Percentiles rank a stretch among this genome's conserved stretches.
Conservation (phyloP, 2,113 vertebrate genomes). For the Leptocoma aspasia region DNA sequence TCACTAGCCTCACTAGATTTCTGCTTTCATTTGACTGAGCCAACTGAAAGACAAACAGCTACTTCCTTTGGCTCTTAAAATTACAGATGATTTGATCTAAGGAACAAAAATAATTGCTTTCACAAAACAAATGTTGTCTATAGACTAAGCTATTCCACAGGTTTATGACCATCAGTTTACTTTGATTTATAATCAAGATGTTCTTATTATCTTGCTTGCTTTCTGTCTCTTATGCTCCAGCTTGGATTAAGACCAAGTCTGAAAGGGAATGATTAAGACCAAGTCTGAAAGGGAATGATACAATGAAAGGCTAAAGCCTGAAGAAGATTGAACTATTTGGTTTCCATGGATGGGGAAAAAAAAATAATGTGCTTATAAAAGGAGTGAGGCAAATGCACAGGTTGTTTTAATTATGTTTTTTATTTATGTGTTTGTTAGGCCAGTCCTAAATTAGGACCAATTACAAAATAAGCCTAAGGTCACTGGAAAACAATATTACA, state of each 20-base stretch:
- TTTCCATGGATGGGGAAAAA: not conserved
- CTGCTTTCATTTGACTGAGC: constrained; percentile 21
- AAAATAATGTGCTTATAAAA: not conserved
- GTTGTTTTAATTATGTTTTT: not conserved
- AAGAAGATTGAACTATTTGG: not conserved
- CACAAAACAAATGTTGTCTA: constrained; percentile 17
- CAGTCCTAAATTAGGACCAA: not conserved
- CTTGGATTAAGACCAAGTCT: constrained; percentile 6
- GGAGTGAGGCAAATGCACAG: not conserved
- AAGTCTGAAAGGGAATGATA: not conserved
- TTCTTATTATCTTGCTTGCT: constrained; percentile 29
- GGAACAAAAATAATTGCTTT: constrained; percentile 62
- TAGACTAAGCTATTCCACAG: not conserved
- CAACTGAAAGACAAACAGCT: constrained; percentile 12
- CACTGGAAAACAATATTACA: not conserved
- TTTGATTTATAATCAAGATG: constrained; percentile 58
- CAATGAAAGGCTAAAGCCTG: not conserved
- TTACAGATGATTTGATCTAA: constrained; percentile 39
- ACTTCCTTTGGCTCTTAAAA: constrained; percentile 2
- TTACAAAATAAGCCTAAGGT: not conserved
- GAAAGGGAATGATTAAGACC: not conserved
- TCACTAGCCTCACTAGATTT: not conserved
- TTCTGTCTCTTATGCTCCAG: not conserved
- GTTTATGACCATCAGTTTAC: constrained; percentile 54
- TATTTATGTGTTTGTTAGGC: not conserved